These are phyloP conservation scores for Coreoperca whiteheadi DNA, from an alignment of 2,113 vertebrate species.

Conservation along the genomic window DNA sequence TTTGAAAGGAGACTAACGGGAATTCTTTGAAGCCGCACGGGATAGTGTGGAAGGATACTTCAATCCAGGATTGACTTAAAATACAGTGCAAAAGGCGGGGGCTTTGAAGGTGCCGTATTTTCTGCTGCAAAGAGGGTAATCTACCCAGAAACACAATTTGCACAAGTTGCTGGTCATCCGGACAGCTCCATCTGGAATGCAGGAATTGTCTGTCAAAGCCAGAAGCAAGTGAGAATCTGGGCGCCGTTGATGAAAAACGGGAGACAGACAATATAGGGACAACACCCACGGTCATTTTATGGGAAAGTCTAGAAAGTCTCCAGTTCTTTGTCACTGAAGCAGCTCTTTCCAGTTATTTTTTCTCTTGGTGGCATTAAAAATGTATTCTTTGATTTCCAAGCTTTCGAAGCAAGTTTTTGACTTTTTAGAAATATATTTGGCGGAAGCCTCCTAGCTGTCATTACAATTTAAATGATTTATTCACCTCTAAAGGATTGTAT, in stretches of 20 bases:
- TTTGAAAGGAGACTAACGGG: conserved; percentile 6
- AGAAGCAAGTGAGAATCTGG: neutral
- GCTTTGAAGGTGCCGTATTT: neutral
- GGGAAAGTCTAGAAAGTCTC: neutral
- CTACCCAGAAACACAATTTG: neutral
- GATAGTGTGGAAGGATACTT: neutral
- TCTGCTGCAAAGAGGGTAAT: neutral
- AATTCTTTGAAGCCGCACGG: neutral
- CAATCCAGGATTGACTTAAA: neutral
- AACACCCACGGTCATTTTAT: neutral
- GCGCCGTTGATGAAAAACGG: neutral
- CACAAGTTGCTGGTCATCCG: neutral
- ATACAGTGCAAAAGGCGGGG: neutral
- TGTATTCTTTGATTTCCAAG: neutral
- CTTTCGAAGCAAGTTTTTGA: neutral
- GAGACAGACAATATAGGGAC: neutral
- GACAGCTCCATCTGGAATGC: neutral
- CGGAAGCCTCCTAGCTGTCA: neutral
- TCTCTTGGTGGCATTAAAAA: neutral
- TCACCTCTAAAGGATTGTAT: neutral
- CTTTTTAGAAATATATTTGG: neutral
- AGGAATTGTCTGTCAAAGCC: neutral
- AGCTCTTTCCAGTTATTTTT: neutral
- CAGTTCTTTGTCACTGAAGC: neutral
- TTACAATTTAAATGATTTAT: neutral